A percentile compares a stretch with the other conserved stretches of the same genome.
Conservation (phyloP, 2,797 vertebrate species). For the Monodelphis domestica region DNA sequence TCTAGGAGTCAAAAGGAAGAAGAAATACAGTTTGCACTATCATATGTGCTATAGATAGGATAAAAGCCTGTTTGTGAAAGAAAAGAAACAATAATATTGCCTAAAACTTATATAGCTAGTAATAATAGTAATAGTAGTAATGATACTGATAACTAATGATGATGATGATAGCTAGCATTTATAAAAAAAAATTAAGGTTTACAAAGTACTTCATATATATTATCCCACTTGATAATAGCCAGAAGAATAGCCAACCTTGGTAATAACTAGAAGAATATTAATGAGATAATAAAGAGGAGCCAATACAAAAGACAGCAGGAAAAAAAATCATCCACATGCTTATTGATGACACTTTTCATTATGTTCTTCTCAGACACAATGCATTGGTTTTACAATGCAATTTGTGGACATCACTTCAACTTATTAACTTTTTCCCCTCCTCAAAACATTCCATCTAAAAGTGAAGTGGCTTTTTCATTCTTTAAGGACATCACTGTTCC, state of each 20-base stretch:
- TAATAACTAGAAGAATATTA: background rate
- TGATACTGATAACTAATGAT: background rate
- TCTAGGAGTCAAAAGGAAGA: background rate
- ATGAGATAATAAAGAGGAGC: background rate
- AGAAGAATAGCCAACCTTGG: no score
- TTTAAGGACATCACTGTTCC: background rate
- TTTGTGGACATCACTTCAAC: background rate
- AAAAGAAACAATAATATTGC: background rate
- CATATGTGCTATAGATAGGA: background rate
- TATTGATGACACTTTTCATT: background rate
- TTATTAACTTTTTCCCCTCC: background rate
- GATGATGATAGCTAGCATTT: background rate
- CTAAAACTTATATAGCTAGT: background rate
- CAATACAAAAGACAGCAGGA: background rate
- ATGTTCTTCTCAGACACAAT: background rate
- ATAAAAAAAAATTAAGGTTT: background rate
- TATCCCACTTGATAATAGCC: background rate
- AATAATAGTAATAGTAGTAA: background rate
- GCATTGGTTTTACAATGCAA: rapidly evolving
- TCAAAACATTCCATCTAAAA: background rate
- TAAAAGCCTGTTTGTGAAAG: background rate
- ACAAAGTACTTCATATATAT: background rate
- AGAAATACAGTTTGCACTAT: background rate
- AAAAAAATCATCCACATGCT: background rate
- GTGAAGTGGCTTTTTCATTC: background rate